Evolutionary conservation across 2,113 vertebrate species (phyloP), one percentile per base, ranked within the genome.

Genomic region (Tyto alba): DNA sequence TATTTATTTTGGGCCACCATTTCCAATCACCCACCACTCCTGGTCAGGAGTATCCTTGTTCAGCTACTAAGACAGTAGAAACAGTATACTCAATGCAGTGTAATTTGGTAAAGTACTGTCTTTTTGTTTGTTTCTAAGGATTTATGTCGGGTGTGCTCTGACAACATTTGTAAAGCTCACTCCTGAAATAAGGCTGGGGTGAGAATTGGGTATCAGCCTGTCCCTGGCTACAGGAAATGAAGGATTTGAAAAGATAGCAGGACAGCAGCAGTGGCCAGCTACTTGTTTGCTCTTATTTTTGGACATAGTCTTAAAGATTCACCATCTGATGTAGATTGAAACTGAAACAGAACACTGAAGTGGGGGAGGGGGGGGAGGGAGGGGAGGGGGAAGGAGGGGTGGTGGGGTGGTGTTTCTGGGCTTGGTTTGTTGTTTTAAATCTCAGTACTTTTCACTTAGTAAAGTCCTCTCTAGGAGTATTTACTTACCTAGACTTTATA

Each of bases 51-150:
- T 36, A 34, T 69, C 26, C 30, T 95, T 93, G n/a, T n/a, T n/a
- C n/a, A n/a, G n/a, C n/a, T n/a, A n/a, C n/a, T n/a, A n/a, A n/a
- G n/a, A n/a, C n/a, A n/a, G n/a, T n/a, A n/a, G n/a, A n/a, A n/a
- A 72, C 89, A 89, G 13, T 30, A 38, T 59, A 73, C 32, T 91
- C 64, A 82, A 12, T 76, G 56, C 67, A 76, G 22, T 48, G 26
- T 85, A 85, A 95, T 93, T 91, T 93, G 74, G 17, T 77, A 88
- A 88, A 88, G 40, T 91, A 81, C 68, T 91, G 73, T 76, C 19
- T 26, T 9, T 75, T 85, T 91, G 52, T 2, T 91, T 41, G 19
- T 16, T 45, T 45, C 43, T 47, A 76, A 81, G 73, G 81, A 90
- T 80, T 75, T 73, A 50, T 81, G 50, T 74, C 89, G 96, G 52